Percentiles rank a stretch among this genome's conserved stretches.
phyloP scores from a whole-genome alignment of 37 sponge, comb jelly and placozoan species.

The Cliona cf. orientalis region DNA sequence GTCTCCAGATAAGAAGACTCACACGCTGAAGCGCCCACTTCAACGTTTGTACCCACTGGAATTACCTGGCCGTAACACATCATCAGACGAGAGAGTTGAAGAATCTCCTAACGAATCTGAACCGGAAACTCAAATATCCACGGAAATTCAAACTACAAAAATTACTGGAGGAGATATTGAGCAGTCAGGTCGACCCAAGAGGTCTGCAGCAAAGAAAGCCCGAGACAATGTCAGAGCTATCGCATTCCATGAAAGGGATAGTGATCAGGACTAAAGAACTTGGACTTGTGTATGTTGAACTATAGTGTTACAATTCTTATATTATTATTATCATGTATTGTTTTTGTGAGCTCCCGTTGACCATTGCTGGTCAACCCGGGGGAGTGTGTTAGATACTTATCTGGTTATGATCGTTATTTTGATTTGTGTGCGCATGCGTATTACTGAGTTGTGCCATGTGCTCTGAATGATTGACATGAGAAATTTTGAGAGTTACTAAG shows the following conservation, averaged over 20 bases:
- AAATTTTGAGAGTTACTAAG: too few species aligned
- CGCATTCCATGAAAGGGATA: neutral
- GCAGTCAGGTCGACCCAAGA: neutral
- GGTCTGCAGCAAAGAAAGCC: neutral
- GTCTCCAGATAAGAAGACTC: too few species aligned
- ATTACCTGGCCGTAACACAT: too few species aligned
- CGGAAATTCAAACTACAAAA: too few species aligned
- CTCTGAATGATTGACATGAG: too few species aligned
- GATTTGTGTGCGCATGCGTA: neutral
- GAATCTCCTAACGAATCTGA: too few species aligned
- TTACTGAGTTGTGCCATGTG: neutral
- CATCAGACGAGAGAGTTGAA: too few species aligned
- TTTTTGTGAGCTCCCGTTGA: neutral
- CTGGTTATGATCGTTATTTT: neutral
- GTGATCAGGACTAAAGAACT: neutral
- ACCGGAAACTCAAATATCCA: too few species aligned
- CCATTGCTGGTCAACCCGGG: constrained; percentile 1
- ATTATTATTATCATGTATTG: neutral
- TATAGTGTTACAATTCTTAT: neutral
- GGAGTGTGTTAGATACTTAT: neutral
- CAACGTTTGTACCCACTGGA: neutral
- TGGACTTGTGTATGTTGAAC: neutral
- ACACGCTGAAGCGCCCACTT: too few species aligned
- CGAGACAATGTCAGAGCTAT: neutral
- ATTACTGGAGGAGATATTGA: too few species aligned